Base-by-base conservation (phyloP, 2,888 invertebrate species). In the Spilosoma lubricipeda region DNA sequence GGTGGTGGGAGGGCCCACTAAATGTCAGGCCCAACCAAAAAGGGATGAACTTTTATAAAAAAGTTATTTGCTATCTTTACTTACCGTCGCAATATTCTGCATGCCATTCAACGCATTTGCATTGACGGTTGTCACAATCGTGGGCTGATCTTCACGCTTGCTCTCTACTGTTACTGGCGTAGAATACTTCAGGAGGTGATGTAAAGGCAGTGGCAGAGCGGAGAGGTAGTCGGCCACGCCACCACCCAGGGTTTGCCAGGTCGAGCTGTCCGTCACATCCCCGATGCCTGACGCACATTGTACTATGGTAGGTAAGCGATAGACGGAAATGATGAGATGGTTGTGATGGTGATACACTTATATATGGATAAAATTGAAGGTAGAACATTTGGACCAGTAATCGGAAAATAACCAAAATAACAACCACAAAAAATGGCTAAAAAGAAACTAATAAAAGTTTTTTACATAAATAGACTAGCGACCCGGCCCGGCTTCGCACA, bases 211-310 rank as follows among this genome's bases (percentile, higher is more conserved):
- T 0, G 98, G 98, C 82, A 98, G 93, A 77, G 98, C 98, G 15
- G 98, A 98, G 76, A 98, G 96, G 91, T 98, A 98, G 93, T 98
- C 98, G 18, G 98, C 98, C 15, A 98, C 98, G 0, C 98, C 98
- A 0, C 98, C 97, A 72, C 98, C 98, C 63, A 98, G 92, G 2
- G 97, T 96, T 90, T 97, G 97, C 98, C 98, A 98, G 1, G 97
- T 96, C 0, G 97, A 91, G 83, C 86, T 93, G 89, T 92, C 96
- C 75, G 87, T 91, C 80, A 92, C 95, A 90, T 91, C 96, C 80
- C 92, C 96, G 90, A 91, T 96, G 89, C 94, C 95, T 94, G 87
- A 78, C 70, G 81, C 80, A 83, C 70, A 85, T 68, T 82, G 84
- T 72, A 83, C 84, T 83, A 79, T 67, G 36, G 33, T 36, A 20